Base-by-base conservation (phyloP, 2,888 invertebrate species). In the Gymnoscelis rufifasciata region DNA sequence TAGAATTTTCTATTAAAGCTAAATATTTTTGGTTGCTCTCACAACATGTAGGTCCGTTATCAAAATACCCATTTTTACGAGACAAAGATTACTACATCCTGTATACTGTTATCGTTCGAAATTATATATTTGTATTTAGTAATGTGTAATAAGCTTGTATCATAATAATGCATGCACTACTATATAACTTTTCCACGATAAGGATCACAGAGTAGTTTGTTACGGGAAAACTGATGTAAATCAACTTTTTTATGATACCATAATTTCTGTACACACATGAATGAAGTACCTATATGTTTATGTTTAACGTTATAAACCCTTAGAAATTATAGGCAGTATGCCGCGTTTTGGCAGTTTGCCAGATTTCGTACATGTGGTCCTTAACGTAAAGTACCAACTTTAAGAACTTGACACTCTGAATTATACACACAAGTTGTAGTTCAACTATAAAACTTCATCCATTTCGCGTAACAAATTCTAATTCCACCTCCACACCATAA, bases 161-260 rank as follows among this genome's bases (percentile, higher is more conserved):
- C n/a, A n/a, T n/a, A n/a, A n/a, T n/a, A n/a, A n/a, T 45, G 50
- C 50, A 50, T 46, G 50, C 15, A 39, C 47, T 43, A 52, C 36
- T 38, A 44, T 43, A 47, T 52, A 52, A 43, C 51, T 46, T 47
- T 57, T 47, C 54, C 54, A 54, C 49, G 45, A 28, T n/a, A 31
- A 36, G n/a, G 8, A 28, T 8, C 38, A 33, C 33, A 38, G 38
- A 33, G 38, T 35, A 19, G 10, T 19, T 8, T 30, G 10, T 30
- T 8, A 19, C 19, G 5, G 31, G 5, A 15, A n/a, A 4, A 6
- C n/a, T 3, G 6, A 29, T 28, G 6, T 3, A 7, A 14, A 31
- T 15, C n/a, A 2, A 5, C 2, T 10, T n/a, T 4, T 3, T 3
- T 5, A 5, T 19, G 19, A 3, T 3, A 19, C 5, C 19, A 19